Conservation (phyloP, 2,113 vertebrate genomes). For the Eulacestoma nigropectus region DNA sequence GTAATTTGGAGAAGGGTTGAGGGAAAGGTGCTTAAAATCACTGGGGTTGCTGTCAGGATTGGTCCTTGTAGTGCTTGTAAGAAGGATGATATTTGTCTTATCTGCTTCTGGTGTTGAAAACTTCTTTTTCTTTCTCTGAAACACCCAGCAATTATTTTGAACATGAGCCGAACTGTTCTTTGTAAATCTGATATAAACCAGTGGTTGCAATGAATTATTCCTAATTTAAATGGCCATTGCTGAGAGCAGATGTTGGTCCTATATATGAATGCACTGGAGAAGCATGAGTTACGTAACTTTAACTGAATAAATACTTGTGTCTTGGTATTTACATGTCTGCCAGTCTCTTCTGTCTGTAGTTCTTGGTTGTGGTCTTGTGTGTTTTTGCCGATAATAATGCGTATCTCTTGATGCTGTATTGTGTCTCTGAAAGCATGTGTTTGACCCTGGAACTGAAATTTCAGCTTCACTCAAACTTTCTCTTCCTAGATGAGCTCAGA, state of each 20-base stretch:
- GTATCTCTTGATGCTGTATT: neutral
- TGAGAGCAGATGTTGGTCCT: neutral
- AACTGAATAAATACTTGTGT: conserved; percentile 45
- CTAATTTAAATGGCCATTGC: conserved; percentile 15
- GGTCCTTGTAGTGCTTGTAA: neutral
- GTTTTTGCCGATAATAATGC: neutral
- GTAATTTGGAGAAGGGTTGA: neutral
- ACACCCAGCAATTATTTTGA: conserved; percentile 9
- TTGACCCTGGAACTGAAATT: neutral
- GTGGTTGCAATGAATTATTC: conserved; percentile 1
- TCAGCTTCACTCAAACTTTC: neutral
- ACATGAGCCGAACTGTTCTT: neutral
- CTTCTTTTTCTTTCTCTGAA: neutral
- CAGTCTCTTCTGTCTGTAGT: neutral
- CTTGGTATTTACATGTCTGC: neutral
- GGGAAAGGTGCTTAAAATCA: neutral
- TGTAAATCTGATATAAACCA: neutral
- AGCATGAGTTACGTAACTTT: neutral
- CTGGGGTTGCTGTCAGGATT: neutral
- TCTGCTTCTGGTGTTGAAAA: neutral
- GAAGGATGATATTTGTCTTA: neutral
- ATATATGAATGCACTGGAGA: neutral
- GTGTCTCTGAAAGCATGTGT: neutral
- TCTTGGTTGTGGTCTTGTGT: neutral
- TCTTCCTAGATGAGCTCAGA: neutral